phyloP scores from a whole-genome alignment of 1,140 invertebrate species.

The Mylabris phalerata region DNA sequence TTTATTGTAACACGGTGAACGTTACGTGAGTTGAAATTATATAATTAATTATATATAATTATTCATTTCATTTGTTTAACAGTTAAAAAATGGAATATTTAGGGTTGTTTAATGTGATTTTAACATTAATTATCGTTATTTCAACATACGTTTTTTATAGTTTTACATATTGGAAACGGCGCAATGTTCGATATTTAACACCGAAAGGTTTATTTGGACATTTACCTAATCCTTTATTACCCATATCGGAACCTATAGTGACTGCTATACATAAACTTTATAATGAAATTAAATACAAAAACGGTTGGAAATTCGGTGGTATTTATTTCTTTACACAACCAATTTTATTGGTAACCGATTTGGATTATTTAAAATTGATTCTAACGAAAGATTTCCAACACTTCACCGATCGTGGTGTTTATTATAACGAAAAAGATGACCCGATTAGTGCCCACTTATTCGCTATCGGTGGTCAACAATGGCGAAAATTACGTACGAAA shows the following conservation, averaged over 20 bases:
- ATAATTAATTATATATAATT: not conserved
- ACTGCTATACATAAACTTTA: constrained; percentile 1
- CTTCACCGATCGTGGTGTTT: no score
- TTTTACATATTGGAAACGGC: constrained; percentile 44
- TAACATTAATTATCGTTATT: not conserved
- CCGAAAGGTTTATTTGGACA: constrained; percentile 5
- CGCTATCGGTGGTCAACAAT: no score
- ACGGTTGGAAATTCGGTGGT: constrained; percentile 9
- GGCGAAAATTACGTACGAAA: no score
- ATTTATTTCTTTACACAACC: constrained; percentile 43
- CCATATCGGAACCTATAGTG: not conserved
- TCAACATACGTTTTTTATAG: constrained; percentile 6
- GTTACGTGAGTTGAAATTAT: not conserved
- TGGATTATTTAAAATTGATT: no score
- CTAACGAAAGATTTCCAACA: no score
- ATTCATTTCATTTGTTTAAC: not conserved
- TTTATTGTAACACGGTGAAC: no score
- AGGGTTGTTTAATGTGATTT: not conserved
- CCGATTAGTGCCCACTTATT: no score
- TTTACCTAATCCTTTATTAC: not conserved
- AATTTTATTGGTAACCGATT: constrained; percentile 46
- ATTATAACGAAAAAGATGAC: no score
- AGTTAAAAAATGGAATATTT: not conserved
- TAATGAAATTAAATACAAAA: constrained; percentile 6
- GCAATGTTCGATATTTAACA: constrained; percentile 38